Conservation (phyloP, 2,113 vertebrate species). For the Alethe diademata region DNA sequence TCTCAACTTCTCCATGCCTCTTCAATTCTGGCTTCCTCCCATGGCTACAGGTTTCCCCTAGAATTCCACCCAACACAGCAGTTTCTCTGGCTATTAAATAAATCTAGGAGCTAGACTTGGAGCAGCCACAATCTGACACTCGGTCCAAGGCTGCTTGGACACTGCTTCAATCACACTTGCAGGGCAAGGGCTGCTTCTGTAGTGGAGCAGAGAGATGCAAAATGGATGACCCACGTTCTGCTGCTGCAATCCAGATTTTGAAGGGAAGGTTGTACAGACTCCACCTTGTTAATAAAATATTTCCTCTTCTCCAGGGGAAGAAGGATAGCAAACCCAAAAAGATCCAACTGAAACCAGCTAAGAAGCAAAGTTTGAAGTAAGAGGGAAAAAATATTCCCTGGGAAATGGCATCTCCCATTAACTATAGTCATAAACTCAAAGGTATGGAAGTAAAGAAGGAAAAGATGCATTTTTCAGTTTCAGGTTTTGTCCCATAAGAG, state of each 20-base stretch:
- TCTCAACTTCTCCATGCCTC: not conserved
- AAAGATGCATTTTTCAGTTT: not conserved
- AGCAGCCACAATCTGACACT: not conserved
- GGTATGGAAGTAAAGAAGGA: not conserved
- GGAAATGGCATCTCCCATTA: not conserved
- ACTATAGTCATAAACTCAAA: not conserved
- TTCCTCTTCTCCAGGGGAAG: not conserved
- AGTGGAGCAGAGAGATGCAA: not conserved
- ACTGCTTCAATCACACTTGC: not conserved
- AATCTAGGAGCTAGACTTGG: not conserved
- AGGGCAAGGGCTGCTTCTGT: not conserved
- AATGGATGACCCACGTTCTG: rapidly evolving
- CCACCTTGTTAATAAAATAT: not conserved
- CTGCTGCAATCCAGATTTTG: not conserved
- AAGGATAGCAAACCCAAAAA: not conserved
- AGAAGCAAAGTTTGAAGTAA: not conserved
- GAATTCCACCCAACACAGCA: not conserved
- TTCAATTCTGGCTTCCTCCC: not conserved
- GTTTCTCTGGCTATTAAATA: not conserved
- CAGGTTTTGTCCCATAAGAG: not conserved
- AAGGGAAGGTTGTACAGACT: not conserved
- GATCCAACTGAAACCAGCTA: not conserved
- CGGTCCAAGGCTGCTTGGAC: not conserved
- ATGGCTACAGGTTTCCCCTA: not conserved
- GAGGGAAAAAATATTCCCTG: not conserved